phyloP scores from a whole-genome alignment of 1,140 invertebrate species.

The Ericerus pela region DNA sequence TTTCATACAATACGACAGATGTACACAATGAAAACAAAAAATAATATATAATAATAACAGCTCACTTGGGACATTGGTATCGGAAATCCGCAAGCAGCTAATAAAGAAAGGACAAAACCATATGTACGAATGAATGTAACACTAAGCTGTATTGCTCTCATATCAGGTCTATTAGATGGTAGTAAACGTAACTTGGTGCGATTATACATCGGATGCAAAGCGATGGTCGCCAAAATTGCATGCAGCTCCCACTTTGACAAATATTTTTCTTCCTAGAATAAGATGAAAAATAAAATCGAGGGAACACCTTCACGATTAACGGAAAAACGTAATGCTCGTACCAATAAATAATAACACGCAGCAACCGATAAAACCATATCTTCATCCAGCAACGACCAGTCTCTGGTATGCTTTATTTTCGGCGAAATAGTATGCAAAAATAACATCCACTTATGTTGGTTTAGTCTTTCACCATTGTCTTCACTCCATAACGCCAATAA shows the following conservation, averaged over 20 bases:
- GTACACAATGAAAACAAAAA: background rate
- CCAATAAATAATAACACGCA: background rate
- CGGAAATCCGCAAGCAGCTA: constrained; percentile 3
- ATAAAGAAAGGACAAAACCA: background rate
- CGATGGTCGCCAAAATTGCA: background rate
- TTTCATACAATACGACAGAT: background rate
- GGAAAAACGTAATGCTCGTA: background rate
- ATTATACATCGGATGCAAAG: background rate
- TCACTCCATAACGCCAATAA: constrained; percentile 5
- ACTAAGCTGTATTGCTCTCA: background rate
- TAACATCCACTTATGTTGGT: background rate
- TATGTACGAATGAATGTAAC: background rate
- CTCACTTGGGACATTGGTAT: background rate
- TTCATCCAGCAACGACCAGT: background rate
- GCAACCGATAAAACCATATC: background rate
- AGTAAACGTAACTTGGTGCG: background rate
- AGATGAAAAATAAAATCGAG: background rate
- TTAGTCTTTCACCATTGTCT: background rate
- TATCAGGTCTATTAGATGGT: background rate
- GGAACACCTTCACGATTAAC: background rate
- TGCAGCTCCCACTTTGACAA: background rate
- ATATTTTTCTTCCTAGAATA: background rate
- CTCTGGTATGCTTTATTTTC: background rate
- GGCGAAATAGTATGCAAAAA: background rate
- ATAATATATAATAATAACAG: background rate